Base-by-base conservation (phyloP, 2,888 invertebrate species). In the Coenonympha glycerion region DNA sequence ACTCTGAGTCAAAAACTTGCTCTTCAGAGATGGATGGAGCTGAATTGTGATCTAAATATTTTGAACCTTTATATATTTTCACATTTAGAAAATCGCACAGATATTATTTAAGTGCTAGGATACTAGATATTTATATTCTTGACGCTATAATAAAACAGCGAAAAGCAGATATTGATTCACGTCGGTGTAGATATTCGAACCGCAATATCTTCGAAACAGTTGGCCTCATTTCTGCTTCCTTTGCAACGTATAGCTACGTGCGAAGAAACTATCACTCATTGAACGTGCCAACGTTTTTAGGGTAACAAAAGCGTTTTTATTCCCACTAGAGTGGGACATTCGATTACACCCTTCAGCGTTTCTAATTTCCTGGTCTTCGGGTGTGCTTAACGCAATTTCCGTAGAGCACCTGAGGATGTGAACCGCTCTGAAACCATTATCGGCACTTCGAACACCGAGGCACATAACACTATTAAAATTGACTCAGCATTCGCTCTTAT, bases 321-420 rank as follows among this genome's bases (percentile, higher is more conserved):
- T 76, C 76, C 75, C 69, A 68, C 69, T 71, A 70, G 69, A 46
- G 53, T 68, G 73, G 74, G 77, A 79, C 79, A 83, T 86, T 85
- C 83, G 84, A 85, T 86, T 82, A 84, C 77, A 81, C 75, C 76
- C 78, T 77, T 74, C 73, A 85, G 81, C 84, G 77, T 84, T 86
- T 83, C 85, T 87, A 87, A 87, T 87, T 87, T 87, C 87, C 86
- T 85, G 86, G 76, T 77, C 73, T 72, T 77, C 75, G 76, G 79
- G 80, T 79, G 81, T 81, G 84, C 84, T 83, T 85, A 86, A 82
- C 80, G 78, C 81, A 86, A 87, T 87, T 87, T 87, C 87, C 87
- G 82, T 79, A 74, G 67, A 68, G 74, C 73, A 80, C 82, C 83
- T 82, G 76, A 76, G 78, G 78, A 75, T 52, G 56, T 69, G 60